These are phyloP conservation scores for Heterotilapia buettikoferi DNA, from an alignment of 2,113 vertebrate genomes.

Conservation along the genomic window DNA sequence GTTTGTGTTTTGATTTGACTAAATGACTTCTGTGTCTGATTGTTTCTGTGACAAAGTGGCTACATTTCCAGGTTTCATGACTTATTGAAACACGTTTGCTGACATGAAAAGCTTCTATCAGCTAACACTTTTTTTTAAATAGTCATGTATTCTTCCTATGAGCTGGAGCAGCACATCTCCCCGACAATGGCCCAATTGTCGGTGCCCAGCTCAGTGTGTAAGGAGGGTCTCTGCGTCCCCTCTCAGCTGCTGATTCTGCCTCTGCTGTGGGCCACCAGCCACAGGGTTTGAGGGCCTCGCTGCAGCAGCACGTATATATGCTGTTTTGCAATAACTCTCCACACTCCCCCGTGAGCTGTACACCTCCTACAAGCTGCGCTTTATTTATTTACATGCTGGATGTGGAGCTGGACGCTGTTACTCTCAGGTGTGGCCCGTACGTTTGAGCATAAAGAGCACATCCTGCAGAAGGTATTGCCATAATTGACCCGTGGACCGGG, in stretches of 20 bases:
- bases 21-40: neutral
- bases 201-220: slow-evolving; percentile 59
- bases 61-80: neutral
- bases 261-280: neutral
- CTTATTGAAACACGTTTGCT: neutral
- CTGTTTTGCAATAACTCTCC: neutral
- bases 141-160: slow-evolving; percentile 38
- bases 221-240: slow-evolving; percentile 47
- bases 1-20: neutral
- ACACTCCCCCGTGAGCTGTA: neutral
- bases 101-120: neutral
- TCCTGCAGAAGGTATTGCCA: slow-evolving; percentile 39
- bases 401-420: neutral
- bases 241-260: slow-evolving; percentile 46
- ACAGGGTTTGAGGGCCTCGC: slow-evolving; percentile 14
- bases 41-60: neutral
- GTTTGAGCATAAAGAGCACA: slow-evolving; percentile 22
- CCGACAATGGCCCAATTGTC: slow-evolving; percentile 62
- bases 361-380: neutral
- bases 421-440: slow-evolving; percentile 9
- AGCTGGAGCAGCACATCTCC: slow-evolving; percentile 24
- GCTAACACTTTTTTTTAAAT: slow-evolving; percentile 3
- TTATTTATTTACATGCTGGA: slow-evolving; percentile 30
- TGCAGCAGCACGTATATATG: neutral
- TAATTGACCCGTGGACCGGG: slow-evolving; percentile 58